Percentiles rank a stretch among this genome's conserved stretches.
Evolutionary conservation across 2,113 vertebrate species (phyloP).

Genomic region (Callipepla squamata): DNA sequence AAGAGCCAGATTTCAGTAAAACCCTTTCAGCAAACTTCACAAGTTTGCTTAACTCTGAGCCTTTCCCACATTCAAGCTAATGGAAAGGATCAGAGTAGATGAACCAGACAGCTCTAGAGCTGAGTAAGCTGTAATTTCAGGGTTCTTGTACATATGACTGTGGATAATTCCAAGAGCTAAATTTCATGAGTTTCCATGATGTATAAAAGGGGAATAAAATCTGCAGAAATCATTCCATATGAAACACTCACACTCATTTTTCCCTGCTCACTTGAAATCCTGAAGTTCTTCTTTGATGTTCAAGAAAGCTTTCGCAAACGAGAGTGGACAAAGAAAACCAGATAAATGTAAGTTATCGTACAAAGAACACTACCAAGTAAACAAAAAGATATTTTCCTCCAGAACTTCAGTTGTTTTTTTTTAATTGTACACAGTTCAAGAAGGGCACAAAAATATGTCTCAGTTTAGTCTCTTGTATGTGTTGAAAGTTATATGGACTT

Average conservation of each 20-base stretch:
- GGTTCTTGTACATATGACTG: background rate
- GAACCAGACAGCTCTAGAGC: background rate
- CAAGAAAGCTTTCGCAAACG: background rate
- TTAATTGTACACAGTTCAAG: background rate
- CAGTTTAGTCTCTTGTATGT: background rate
- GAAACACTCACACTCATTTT: background rate
- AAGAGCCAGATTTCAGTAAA: background rate
- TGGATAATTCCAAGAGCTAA: background rate
- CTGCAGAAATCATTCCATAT: background rate
- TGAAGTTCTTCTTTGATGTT: background rate
- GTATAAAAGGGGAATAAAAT: background rate
- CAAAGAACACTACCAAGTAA: background rate
- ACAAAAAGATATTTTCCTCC: background rate
- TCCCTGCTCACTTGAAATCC: background rate
- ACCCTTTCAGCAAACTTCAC: background rate
- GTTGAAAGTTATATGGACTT: background rate
- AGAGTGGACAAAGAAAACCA: background rate
- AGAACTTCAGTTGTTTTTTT: background rate
- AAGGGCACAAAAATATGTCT: background rate
- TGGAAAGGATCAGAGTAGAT: background rate
- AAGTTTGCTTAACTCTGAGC: background rate
- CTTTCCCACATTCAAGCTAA: background rate
- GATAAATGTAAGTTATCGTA: background rate
- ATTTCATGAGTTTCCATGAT: background rate
- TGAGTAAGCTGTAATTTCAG: background rate